Conservation (phyloP, 2,888 invertebrate genomes). For the Graphium colonna region DNA sequence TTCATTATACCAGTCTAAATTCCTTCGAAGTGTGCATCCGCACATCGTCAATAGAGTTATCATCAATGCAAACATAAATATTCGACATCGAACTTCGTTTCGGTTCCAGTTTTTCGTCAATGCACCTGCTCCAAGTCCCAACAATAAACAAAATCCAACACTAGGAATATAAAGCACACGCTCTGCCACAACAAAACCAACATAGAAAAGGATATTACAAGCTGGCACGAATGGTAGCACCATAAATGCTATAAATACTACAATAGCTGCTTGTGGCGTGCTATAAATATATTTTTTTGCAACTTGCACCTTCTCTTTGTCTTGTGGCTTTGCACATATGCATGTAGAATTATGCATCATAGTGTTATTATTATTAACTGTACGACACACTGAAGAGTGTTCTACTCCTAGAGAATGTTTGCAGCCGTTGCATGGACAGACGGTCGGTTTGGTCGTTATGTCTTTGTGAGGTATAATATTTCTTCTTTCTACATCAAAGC, state of each 20-base stretch:
- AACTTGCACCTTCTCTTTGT: conserved; percentile 50
- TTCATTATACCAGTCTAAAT: conserved; percentile 95
- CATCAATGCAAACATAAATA: conserved; percentile 71
- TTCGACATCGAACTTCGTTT: conserved; percentile 58
- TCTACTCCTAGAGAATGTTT: conserved; percentile 83
- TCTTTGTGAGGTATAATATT: conserved; percentile 62
- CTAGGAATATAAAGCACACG: conserved; percentile 97
- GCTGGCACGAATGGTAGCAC: conserved; percentile 97
- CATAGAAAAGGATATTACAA: conserved; percentile 97
- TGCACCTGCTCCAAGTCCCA: conserved; percentile 85
- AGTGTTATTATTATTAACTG: conserved; percentile 86
- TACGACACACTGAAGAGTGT: conserved; percentile 85
- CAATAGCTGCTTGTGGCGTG: conserved; percentile 65
- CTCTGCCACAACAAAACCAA: conserved; percentile 98
- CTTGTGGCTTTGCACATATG: conserved; percentile 56
- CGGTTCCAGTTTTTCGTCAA: conserved; percentile 68
- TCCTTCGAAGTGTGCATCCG: conserved; percentile 88
- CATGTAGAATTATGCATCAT: conserved; percentile 75
- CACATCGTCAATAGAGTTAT: conserved; percentile 84
- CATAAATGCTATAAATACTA: conserved; percentile 87
- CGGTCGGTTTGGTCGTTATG: conserved; percentile 51
- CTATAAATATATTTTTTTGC: conserved; percentile 54
- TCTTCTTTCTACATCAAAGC: conserved; percentile 65
- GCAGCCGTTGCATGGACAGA: conserved; percentile 83
- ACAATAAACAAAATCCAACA: conserved; percentile 94